Evolutionary conservation across 2,888 invertebrate species (phyloP), one percentile per base, ranked within the genome.

Genomic region (Standfussiana lucernea): DNA sequence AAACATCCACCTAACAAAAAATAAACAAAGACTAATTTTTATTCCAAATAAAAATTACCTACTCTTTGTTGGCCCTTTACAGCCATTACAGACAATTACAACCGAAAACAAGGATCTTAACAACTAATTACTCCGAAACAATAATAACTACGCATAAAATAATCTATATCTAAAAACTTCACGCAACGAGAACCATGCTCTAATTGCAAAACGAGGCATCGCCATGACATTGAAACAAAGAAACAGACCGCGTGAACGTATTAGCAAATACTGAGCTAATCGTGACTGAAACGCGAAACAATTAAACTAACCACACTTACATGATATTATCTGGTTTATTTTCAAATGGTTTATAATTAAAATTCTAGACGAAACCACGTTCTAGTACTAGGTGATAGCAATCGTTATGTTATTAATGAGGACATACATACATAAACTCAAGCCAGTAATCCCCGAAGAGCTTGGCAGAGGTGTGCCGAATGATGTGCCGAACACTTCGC

Each of bases 241-340:
- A 79, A 87, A 88, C 87, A 87, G 89, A 85, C 81, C 88, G 86
- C 80, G 75, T 67, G 78, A 87, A 82, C 61, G 78, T 71, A 77
- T 87, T 84, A 81, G 80, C 86, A 88, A 90, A 84, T 76, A 61
- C 68, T 82, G 80, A 81, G 83, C 70, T 59, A 83, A 76, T 84
- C 86, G 88, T 85, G 89, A 83, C 91, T 89, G 86, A 86, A 89
- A 86, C 89, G 75, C 80, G 79, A 84, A 88, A 88, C 89, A 91
- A 92, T 92, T 89, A 91, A 90, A 90, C 77, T 79, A 85, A 85
- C 82, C 79, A 87, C 86, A 90, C 88, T 90, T 86, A 88, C 65
- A 76, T 66, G 91, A 91, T 92, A 85, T 66, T 86, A 92, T 91
- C 91, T 76, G 77, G 59, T 67, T 83, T 67, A 80, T 89, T 89